A percentile compares a stretch with the other conserved stretches of the same genome.
Conservation (phyloP, 2,888 invertebrate genomes). For the Stenolophus ochropezus region DNA sequence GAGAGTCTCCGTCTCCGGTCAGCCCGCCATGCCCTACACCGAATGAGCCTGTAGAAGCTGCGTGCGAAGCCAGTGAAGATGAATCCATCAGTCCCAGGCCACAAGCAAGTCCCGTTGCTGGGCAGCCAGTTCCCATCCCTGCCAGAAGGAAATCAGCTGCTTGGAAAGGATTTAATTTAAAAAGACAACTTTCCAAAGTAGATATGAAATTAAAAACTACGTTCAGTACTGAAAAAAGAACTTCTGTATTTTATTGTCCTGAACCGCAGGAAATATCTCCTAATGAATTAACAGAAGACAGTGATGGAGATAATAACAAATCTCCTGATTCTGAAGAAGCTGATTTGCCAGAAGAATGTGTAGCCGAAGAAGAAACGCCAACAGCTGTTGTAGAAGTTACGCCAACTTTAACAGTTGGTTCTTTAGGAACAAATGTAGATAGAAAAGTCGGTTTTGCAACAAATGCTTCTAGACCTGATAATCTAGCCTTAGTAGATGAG, state of each 20-base stretch:
- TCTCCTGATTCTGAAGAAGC: constrained; percentile 63
- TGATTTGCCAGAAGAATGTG: constrained; percentile 65
- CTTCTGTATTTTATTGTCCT: constrained; percentile 71
- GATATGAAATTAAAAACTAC: constrained; percentile 84
- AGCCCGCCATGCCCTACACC: constrained; percentile 73
- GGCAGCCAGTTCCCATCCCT: constrained; percentile 67
- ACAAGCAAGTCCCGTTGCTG: constrained; percentile 53
- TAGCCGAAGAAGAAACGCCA: constrained; percentile 65
- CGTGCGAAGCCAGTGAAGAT: constrained; percentile 72
- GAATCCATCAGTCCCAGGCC: constrained; percentile 64
- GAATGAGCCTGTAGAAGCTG: constrained; percentile 71
- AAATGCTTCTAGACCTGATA: constrained; percentile 75
- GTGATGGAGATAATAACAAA: constrained; percentile 48
- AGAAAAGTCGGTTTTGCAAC: constrained; percentile 70
- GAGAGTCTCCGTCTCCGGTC: constrained; percentile 66
- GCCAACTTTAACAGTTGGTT: constrained; percentile 67
- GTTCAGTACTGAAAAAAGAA: constrained; percentile 74
- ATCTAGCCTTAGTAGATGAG: constrained; percentile 78
- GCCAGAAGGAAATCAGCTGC: constrained; percentile 78
- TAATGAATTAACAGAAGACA: constrained; percentile 56
- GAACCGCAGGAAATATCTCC: constrained; percentile 61
- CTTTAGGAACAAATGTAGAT: constrained; percentile 65
- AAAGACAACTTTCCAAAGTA: constrained; percentile 87
- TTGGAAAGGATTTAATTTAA: constrained; percentile 88
- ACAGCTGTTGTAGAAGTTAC: constrained; percentile 70